Percentiles rank a stretch among this genome's conserved stretches.
phyloP scores from a whole-genome alignment of 2,113 vertebrate species.

The Pseudopodoces humilis region DNA sequence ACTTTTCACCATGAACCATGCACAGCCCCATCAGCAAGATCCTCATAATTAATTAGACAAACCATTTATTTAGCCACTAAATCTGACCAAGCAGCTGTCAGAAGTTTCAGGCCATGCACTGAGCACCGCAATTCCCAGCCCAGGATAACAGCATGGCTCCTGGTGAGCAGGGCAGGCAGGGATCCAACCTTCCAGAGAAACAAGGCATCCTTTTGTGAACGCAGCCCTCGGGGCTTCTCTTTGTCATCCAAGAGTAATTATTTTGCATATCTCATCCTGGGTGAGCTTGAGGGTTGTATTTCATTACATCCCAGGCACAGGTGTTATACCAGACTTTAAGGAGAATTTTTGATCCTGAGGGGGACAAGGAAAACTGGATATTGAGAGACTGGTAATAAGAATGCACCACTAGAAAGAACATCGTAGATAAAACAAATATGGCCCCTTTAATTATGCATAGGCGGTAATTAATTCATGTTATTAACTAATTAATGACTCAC shows the following conservation, averaged over 20 bases:
- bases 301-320: neutral
- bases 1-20: neutral
- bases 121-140: neutral
- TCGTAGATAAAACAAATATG: neutral
- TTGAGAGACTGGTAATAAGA: neutral
- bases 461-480: constrained; percentile 14
- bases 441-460: neutral
- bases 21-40: neutral
- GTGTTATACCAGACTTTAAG: neutral
- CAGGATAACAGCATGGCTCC: neutral
- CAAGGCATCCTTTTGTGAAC: neutral
- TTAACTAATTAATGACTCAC: constrained; percentile 18
- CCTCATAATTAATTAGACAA: neutral
- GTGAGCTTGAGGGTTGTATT: neutral
- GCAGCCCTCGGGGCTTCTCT: neutral
- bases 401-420: neutral
- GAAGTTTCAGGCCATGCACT: neutral
- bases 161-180: neutral
- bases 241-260: neutral
- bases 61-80: neutral
- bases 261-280: neutral
- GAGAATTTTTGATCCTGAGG: neutral
- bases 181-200: neutral
- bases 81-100: neutral
- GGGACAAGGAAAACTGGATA: neutral